Evolutionary conservation across 2,113 vertebrate genomes (phyloP).

Genomic region (Nycticryphes semicollaris): DNA sequence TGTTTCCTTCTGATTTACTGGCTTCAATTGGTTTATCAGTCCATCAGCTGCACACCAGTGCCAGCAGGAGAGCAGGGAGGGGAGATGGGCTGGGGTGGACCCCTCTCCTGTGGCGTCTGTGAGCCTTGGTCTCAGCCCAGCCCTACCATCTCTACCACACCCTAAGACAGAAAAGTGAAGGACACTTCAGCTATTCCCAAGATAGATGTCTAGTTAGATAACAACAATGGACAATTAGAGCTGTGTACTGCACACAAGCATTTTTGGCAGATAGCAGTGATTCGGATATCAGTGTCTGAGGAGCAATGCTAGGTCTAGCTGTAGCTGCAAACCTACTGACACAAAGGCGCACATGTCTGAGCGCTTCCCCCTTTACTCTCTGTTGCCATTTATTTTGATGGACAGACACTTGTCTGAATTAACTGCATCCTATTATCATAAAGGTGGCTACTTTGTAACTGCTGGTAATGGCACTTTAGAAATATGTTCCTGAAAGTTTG

Average conservation of each 20-base stretch:
- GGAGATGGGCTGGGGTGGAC: background rate
- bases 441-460: background rate
- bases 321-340: background rate
- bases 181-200: constrained; percentile 18
- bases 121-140: background rate
- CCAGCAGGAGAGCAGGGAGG: background rate
- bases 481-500: background rate
- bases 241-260: background rate
- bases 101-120: background rate
- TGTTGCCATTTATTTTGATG: background rate
- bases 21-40: background rate
- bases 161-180: constrained; percentile 8
- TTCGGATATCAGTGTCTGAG: background rate
- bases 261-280: constrained; percentile 28
- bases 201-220: constrained; percentile 36
- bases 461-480: background rate
- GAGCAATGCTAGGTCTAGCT: background rate
- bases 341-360: background rate
- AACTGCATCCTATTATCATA: background rate
- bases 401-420: background rate
- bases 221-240: constrained; percentile 52
- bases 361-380: background rate
- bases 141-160: constrained; percentile 4
- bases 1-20: background rate
- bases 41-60: background rate